phyloP scores from a whole-genome alignment of 1,140 invertebrate genomes.

The Ericerus pela region DNA sequence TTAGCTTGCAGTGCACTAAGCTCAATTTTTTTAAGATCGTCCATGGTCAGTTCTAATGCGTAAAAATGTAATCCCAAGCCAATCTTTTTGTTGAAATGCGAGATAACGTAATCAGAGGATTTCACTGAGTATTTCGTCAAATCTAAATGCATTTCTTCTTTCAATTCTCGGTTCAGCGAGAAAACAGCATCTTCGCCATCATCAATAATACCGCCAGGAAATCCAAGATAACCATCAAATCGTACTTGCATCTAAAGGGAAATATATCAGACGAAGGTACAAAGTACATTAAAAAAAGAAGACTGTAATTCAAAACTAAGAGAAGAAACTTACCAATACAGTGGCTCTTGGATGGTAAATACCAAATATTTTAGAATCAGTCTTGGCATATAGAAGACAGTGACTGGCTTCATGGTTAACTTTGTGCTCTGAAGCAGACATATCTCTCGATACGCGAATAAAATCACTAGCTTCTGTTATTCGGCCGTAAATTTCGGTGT shows the following conservation, averaged over 20 bases:
- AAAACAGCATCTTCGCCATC: constrained; percentile 31
- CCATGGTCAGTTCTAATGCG: constrained; percentile 31
- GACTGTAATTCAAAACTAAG: background rate
- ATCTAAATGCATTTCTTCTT: constrained; percentile 39
- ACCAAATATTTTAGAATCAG: constrained; percentile 21
- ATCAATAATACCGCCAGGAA: constrained; percentile 41
- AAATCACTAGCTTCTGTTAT: constrained; percentile 17
- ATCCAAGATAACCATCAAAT: constrained; percentile 43
- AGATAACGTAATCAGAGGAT: constrained; percentile 21
- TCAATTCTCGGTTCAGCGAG: constrained; percentile 37
- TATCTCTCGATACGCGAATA: constrained; percentile 18
- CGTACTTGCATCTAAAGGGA: constrained; percentile 38
- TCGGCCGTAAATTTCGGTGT: constrained; percentile 23
- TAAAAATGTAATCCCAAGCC: constrained; percentile 37
- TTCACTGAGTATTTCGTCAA: constrained; percentile 20
- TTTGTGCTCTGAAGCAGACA: constrained; percentile 17
- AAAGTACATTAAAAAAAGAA: background rate
- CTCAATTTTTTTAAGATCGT: constrained; percentile 33
- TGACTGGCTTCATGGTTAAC: constrained; percentile 22
- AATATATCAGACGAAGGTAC: background rate
- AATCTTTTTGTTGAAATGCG: constrained; percentile 25
- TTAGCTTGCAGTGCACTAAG: constrained; percentile 24
- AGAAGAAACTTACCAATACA: constrained; percentile 23
- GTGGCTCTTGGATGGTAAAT: constrained; percentile 23
- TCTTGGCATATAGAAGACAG: constrained; percentile 25